A percentile compares a stretch with the other conserved stretches of the same genome.
Evolutionary conservation across 2,113 vertebrate species (phyloP).

Genomic region (Tursiops truncatus): DNA sequence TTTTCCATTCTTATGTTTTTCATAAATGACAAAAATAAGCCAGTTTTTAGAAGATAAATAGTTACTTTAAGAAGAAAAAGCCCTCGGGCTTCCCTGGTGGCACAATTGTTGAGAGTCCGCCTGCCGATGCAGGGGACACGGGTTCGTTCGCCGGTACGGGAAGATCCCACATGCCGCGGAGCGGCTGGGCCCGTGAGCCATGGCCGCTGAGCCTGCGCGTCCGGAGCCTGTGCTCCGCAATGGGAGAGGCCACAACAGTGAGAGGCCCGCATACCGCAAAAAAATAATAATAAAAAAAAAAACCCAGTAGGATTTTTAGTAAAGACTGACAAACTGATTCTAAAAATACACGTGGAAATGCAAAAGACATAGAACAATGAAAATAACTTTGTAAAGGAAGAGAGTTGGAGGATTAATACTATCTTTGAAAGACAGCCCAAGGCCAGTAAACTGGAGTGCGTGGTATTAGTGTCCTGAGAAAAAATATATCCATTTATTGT

Average conservation of each 20-base stretch:
- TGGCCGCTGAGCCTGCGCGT: fast-evolving
- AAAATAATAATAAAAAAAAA: neutral
- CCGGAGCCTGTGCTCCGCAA: no score
- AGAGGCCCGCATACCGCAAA: no score
- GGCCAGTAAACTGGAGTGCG: no score
- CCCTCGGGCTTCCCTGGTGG: neutral
- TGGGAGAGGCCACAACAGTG: no score
- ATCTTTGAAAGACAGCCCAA: neutral
- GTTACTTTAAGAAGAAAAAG: neutral
- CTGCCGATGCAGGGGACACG: no score
- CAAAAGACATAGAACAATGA: neutral
- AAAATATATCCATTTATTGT: neutral
- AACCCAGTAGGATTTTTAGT: neutral
- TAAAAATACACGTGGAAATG: neutral
- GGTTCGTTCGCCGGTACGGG: fast-evolving
- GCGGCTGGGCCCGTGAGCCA: no score
- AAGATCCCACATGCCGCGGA: no score
- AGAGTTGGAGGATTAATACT: neutral
- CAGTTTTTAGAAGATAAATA: neutral
- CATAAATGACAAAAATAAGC: neutral
- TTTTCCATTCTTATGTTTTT: neutral
- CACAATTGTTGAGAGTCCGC: no score
- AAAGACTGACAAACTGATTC: neutral
- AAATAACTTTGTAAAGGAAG: neutral
- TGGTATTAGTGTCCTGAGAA: neutral